These are phyloP conservation scores for Aythya baeri DNA, from an alignment of 2,113 vertebrate species.

Conservation along the genomic window DNA sequence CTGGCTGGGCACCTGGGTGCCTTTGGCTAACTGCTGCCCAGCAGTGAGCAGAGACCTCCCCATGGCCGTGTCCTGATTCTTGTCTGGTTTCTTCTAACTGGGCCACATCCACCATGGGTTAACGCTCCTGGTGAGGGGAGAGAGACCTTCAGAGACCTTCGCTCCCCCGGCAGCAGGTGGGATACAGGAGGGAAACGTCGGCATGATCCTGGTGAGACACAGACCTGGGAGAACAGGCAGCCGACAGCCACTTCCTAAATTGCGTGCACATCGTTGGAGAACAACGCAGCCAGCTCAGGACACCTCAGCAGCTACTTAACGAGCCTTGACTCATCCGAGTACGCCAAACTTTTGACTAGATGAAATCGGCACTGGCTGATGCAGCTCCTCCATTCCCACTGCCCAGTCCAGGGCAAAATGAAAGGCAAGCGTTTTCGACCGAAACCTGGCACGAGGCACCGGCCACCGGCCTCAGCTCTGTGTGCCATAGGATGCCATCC, in stretches of 20 bases:
- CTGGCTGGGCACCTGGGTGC: background rate
- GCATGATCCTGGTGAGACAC: background rate
- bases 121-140: background rate
- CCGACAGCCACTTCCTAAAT: background rate
- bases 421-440: slow-evolving; percentile 26
- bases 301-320: slow-evolving; percentile 6
- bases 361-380: background rate
- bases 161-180: background rate
- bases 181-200: background rate
- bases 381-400: background rate
- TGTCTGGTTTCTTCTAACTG: background rate
- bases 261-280: rapidly evolving
- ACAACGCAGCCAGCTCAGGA: background rate
- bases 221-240: background rate
- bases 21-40: background rate
- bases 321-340: background rate
- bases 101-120: background rate
- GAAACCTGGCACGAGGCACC: background rate
- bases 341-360: background rate
- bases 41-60: background rate
- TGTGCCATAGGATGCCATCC: background rate
- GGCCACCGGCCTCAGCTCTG: background rate
- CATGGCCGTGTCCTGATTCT: background rate
- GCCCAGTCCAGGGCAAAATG: slow-evolving; percentile 11
- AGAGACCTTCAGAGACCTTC: background rate